Base-by-base conservation (phyloP, 2,113 vertebrate genomes). In the Coturnix japonica region DNA sequence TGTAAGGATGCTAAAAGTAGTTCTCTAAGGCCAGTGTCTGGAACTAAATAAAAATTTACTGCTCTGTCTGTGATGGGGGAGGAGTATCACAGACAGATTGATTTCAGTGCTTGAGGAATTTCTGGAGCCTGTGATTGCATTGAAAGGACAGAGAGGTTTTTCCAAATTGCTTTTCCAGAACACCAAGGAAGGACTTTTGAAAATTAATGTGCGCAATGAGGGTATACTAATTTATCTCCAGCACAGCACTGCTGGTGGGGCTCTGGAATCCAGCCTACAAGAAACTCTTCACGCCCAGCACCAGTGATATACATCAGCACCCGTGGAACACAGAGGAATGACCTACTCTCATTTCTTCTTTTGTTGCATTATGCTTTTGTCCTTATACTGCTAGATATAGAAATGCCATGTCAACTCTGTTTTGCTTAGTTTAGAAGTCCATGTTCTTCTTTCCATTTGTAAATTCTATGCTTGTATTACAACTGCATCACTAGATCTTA, bases 91-190 rank as follows among this genome's bases (percentile, higher is more conserved):
- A 65, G 35, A 25, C 57, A 85, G 66, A 87, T 5, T 66, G 53
- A 66, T 81, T 94, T 85, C 81, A 80, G 1, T 17, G 70, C 22
- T 35, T 69, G 53, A 88, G 65, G 39, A 75, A 39, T 89, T 94
- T 79, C 56, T 92, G 71, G 39, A 17, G 7, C 22, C 41, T 85
- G 8, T 69, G 81, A 39, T 5, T 87, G 15, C 31, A 49, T 8
- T 71, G 75, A 87, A 71, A 56, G 49, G 33, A 67, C 33, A 89
- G 63, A 79, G 31, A 82, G 11, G 31, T 33, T 89, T 70, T 93
- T 67, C 66, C 67, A 86, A 73, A 95, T 41, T 79, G 54, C 39
- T 97, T 96, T 93, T 71, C 65, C 75, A 95, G 65, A 89, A 60
- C 39, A 46, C 59, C 22, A 86, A 79, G 74, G 53, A 87, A 91